phyloP scores from a whole-genome alignment of 2,888 invertebrate species.

The Uloborus plumipes region DNA sequence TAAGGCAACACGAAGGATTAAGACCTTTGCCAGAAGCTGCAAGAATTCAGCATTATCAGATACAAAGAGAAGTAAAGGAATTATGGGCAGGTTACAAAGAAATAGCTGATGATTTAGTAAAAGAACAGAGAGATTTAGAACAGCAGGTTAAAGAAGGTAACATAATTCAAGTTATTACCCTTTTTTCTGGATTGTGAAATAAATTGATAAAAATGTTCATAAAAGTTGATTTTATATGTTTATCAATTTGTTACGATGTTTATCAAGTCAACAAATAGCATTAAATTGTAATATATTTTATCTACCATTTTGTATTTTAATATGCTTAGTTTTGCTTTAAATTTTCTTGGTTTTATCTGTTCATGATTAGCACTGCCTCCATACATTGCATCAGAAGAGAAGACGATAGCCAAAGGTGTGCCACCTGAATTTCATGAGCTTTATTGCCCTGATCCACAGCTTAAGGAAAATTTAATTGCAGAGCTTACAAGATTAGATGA shows the following conservation, averaged over 20 bases:
- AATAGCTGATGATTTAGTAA: slow-evolving; percentile 53
- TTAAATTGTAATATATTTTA: too few species aligned
- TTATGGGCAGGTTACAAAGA: slow-evolving; percentile 60
- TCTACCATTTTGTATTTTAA: background rate
- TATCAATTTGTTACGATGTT: too few species aligned
- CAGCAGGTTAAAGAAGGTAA: slow-evolving; percentile 60
- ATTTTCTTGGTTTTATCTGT: background rate
- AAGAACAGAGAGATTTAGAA: slow-evolving; percentile 60
- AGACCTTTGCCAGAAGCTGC: slow-evolving; percentile 48
- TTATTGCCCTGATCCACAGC: slow-evolving; percentile 61
- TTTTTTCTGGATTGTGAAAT: too few species aligned
- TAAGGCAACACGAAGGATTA: slow-evolving; percentile 49
- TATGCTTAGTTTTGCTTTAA: background rate
- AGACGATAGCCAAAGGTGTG: slow-evolving; percentile 53
- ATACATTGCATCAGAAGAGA: slow-evolving; percentile 52
- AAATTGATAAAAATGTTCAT: too few species aligned
- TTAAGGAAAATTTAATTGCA: slow-evolving; percentile 59
- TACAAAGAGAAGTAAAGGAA: slow-evolving; percentile 60
- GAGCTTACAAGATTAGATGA: slow-evolving; percentile 63
- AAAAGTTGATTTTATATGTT: too few species aligned
- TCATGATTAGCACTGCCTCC: slow-evolving; percentile 30
- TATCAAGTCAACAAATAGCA: too few species aligned
- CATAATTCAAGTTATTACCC: too few species aligned
- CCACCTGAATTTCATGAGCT: slow-evolving; percentile 63
- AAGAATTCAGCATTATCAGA: slow-evolving; percentile 57